Conservation (phyloP, 2,888 invertebrate species). For the Eupithecia centaureata region DNA sequence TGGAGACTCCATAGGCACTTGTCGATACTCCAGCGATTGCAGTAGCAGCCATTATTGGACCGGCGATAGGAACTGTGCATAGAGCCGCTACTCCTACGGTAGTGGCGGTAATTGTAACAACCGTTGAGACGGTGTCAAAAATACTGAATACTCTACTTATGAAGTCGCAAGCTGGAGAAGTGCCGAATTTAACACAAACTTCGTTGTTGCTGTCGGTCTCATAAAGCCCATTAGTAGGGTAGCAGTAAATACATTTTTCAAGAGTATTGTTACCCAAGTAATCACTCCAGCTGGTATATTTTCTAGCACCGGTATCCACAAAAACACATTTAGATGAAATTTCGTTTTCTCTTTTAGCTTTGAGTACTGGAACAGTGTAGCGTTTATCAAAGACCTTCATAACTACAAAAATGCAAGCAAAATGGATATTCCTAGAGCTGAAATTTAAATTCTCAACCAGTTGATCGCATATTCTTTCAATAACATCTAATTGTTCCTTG, state of each 20-base stretch:
- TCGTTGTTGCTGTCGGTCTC: slow-evolving; percentile 10
- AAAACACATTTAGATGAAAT: slow-evolving; percentile 12
- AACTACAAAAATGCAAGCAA: slow-evolving; percentile 24
- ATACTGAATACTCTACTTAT: slow-evolving; percentile 17
- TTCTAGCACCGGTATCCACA: slow-evolving; percentile 20
- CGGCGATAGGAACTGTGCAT: slow-evolving; percentile 18
- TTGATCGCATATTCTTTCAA: slow-evolving; percentile 25
- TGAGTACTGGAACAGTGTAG: slow-evolving; percentile 25
- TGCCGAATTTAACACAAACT: slow-evolving; percentile 23
- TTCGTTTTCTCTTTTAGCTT: slow-evolving; percentile 20
- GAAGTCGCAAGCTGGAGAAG: slow-evolving; percentile 27
- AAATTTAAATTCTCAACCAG: slow-evolving; percentile 20
- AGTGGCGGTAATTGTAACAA: slow-evolving; percentile 17
- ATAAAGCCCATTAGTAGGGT: slow-evolving; percentile 17
- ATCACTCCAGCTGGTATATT: slow-evolving; percentile 21
- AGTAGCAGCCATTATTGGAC: slow-evolving; percentile 22
- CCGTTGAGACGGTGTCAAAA: slow-evolving; percentile 15
- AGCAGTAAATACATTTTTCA: slow-evolving; percentile 25
- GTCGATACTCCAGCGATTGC: slow-evolving; percentile 22
- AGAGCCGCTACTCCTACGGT: slow-evolving; percentile 17
- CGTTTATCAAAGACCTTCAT: slow-evolving; percentile 20
- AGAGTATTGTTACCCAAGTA: slow-evolving; percentile 16
- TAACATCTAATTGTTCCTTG: slow-evolving; percentile 21
- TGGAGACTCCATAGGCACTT: slow-evolving; percentile 22
- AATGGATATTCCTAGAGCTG: slow-evolving; percentile 12